phyloP scores from a whole-genome alignment of 2,888 invertebrate species.

The Pasiphila rectangulata region DNA sequence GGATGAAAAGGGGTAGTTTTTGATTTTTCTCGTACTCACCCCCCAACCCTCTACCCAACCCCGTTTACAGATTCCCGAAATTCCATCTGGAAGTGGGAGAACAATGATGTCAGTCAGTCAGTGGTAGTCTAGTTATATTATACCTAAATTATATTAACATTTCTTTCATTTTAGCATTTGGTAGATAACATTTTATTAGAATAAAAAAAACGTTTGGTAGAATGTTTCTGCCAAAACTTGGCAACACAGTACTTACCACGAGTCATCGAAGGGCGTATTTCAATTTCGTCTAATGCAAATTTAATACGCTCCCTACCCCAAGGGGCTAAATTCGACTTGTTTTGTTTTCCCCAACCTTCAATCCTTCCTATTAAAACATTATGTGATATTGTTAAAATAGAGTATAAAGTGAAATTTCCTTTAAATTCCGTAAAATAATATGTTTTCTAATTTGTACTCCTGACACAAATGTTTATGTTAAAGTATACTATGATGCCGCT shows the following conservation, averaged over 20 bases:
- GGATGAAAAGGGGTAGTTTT: no score
- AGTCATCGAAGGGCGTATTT: conserved; percentile 77
- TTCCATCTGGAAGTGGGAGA: no score
- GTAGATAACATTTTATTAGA: no score
- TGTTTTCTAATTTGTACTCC: conserved; percentile 1
- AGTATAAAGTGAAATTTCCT: not conserved
- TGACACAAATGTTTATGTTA: not conserved
- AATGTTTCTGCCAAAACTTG: no score
- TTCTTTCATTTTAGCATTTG: no score
- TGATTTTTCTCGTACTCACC: no score
- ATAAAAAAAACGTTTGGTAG: no score
- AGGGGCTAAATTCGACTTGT: conserved; percentile 69
- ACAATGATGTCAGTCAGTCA: no score
- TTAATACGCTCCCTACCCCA: conserved; percentile 73
- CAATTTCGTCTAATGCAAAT: conserved; percentile 80
- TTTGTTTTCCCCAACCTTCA: conserved; percentile 60
- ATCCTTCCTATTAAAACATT: conserved; percentile 10
- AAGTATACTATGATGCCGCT: no score
- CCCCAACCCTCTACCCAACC: no score
- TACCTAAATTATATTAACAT: not conserved
- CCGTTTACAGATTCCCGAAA: no score
- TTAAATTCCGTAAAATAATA: conserved; percentile 10
- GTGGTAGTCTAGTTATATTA: not conserved
- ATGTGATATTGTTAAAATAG: conserved; percentile 13
- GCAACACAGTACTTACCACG: conserved; percentile 47